Conservation (phyloP, 2,797 vertebrate genomes). For the Acanthurus leucopareius region DNA sequence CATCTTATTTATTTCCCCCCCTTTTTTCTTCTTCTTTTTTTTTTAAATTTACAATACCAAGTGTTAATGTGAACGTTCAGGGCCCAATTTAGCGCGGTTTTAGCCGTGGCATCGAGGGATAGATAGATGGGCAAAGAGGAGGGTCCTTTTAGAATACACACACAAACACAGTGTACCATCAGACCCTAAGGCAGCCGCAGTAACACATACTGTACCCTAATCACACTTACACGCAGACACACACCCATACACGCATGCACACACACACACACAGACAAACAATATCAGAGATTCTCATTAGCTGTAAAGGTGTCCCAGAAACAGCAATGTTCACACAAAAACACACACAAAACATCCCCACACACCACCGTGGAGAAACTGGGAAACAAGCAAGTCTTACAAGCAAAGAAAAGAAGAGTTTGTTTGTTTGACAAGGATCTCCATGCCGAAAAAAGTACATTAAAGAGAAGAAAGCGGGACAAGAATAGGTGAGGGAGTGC, state of each 20-base stretch:
- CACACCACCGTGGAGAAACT: conserved; percentile 71
- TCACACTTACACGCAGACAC: conserved; percentile 15
- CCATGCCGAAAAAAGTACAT: conserved; percentile 55
- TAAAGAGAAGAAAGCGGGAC: conserved; percentile 62
- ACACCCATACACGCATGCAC: neutral
- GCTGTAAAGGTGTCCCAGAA: conserved; percentile 30
- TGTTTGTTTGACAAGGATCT: conserved; percentile 79
- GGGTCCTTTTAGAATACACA: conserved; percentile 58
- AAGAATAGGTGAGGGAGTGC: conserved; percentile 62
- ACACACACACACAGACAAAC: neutral
- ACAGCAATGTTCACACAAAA: conserved; percentile 36
- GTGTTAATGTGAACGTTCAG: conserved; percentile 87
- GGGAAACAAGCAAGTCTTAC: conserved; percentile 71
- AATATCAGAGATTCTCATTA: conserved; percentile 24
- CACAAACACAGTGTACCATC: conserved; percentile 11
- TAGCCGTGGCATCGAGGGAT: conserved; percentile 83
- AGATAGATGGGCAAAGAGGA: conserved; percentile 85
- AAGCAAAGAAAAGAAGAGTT: conserved; percentile 75
- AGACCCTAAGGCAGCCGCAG: conserved; percentile 34
- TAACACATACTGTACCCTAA: conserved; percentile 36
- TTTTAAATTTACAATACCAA: conserved; percentile 84
- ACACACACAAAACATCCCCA: conserved; percentile 39
- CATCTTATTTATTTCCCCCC: conserved; percentile 58
- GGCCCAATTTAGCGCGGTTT: conserved; percentile 86
- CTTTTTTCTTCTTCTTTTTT: conserved; percentile 68